phyloP scores from a whole-genome alignment of 2,113 vertebrate genomes.

The Silurus meridionalis region DNA sequence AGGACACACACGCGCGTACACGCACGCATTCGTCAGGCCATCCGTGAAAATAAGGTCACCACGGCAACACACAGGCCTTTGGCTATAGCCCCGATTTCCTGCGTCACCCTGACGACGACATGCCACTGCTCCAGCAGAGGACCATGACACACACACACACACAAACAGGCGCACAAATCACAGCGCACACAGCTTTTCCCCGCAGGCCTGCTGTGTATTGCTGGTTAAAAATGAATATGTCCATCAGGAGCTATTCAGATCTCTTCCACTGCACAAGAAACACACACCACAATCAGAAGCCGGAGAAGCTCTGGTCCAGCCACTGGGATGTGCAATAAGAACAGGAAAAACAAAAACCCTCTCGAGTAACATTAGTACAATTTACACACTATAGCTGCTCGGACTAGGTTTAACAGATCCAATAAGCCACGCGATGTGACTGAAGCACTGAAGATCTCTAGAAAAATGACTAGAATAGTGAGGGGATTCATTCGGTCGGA shows the following conservation, averaged over 20 bases:
- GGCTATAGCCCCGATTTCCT: slow-evolving; percentile 40
- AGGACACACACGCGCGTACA: slow-evolving; percentile 32
- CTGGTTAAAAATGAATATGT: slow-evolving; percentile 16
- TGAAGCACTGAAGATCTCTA: too few species aligned
- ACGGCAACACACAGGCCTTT: slow-evolving; percentile 47
- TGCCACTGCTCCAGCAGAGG: slow-evolving; percentile 38
- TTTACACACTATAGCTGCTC: background rate
- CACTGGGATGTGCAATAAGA: background rate
- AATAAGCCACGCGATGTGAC: background rate
- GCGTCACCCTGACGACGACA: slow-evolving; percentile 45
- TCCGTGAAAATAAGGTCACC: slow-evolving; percentile 57
- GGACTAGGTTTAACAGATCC: too few species aligned
- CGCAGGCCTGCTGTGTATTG: slow-evolving; percentile 13
- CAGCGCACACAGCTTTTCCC: background rate
- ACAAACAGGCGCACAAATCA: slow-evolving; percentile 21
- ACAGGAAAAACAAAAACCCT: background rate
- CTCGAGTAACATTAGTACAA: background rate
- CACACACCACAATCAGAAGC: background rate
- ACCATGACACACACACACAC: background rate
- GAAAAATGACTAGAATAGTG: too few species aligned
- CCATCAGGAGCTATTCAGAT: slow-evolving; percentile 20
- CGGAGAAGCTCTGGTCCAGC: background rate
- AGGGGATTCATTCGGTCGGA: too few species aligned
- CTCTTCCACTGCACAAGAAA: background rate
- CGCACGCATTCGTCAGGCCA: slow-evolving; percentile 45